These are phyloP conservation scores for Schizaphis graminum DNA, from an alignment of 2,888 invertebrate species.

Conservation along the genomic window DNA sequence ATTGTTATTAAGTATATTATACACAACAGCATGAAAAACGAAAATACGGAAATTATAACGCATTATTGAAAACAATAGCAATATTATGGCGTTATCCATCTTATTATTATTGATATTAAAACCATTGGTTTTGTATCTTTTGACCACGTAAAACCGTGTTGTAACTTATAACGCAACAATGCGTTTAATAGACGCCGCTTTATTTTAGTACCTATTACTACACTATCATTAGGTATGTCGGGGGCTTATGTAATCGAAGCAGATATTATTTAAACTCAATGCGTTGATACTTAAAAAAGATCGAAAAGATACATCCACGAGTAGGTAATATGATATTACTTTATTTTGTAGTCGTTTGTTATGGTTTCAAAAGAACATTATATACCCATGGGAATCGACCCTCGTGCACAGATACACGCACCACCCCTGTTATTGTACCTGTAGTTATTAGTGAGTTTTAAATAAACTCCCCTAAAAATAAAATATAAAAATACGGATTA, in stretches of 20 bases:
- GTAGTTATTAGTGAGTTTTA: neutral
- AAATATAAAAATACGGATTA: neutral
- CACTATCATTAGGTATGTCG: neutral
- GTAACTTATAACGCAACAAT: neutral
- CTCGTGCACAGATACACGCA: neutral
- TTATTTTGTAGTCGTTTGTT: conserved; percentile 30
- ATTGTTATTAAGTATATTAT: neutral
- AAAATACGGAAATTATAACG: neutral
- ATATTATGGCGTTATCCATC: neutral
- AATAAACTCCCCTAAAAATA: conserved; percentile 19
- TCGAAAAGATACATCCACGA: neutral
- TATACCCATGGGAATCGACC: conserved; percentile 55
- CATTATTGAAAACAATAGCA: neutral
- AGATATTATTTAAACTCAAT: conserved; percentile 7
- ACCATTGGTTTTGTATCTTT: neutral
- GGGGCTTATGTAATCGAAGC: neutral
- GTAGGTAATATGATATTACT: conserved; percentile 53
- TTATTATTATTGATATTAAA: neutral
- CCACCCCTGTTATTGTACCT: conserved; percentile 9
- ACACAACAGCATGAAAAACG: neutral
- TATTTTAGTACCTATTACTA: neutral
- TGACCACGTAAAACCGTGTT: neutral
- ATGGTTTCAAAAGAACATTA: conserved; percentile 29
- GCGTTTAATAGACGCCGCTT: neutral
- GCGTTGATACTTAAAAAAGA: neutral